Conservation (phyloP, 2,888 invertebrate genomes). For the Drymonia ruficornis region DNA sequence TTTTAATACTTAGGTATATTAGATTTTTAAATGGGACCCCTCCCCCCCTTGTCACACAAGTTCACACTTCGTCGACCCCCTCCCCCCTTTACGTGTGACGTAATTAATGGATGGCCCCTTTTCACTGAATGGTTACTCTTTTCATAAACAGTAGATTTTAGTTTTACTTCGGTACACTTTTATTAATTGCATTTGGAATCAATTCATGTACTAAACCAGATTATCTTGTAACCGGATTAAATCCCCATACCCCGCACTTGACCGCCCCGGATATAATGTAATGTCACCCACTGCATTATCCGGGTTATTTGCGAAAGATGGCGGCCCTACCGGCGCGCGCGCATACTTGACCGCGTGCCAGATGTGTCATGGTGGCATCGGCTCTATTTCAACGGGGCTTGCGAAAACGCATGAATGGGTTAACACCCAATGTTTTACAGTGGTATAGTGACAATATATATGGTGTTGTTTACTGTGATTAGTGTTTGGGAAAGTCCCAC, state of each 20-base stretch:
- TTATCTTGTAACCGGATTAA: background rate
- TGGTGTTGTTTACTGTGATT: background rate
- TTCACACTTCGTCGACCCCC: too few relatives aligned
- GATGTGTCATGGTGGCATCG: slow-evolving; percentile 42
- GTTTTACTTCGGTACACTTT: too few relatives aligned
- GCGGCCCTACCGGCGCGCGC: slow-evolving; percentile 15
- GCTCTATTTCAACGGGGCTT: slow-evolving; percentile 40
- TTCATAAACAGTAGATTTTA: too few relatives aligned
- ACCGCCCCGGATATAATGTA: background rate
- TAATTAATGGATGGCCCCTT: too few relatives aligned
- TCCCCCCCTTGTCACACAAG: too few relatives aligned
- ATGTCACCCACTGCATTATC: slow-evolving; percentile 1
- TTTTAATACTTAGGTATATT: too few relatives aligned
- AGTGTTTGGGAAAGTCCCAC: background rate
- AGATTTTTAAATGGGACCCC: too few relatives aligned
- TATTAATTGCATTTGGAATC: too few relatives aligned
- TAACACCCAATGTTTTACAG: slow-evolving; percentile 20
- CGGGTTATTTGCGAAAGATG: slow-evolving; percentile 14
- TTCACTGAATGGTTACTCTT: too few relatives aligned
- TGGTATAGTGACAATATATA: slow-evolving; percentile 9
- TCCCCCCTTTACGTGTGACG: too few relatives aligned
- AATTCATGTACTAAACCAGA: too few relatives aligned
- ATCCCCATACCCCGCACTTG: background rate
- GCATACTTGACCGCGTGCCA: slow-evolving; percentile 56
- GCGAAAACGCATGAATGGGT: slow-evolving; percentile 48